Evolutionary conservation across 1,140 invertebrate genomes (phyloP).

Genomic region (Hyles vespertilio): DNA sequence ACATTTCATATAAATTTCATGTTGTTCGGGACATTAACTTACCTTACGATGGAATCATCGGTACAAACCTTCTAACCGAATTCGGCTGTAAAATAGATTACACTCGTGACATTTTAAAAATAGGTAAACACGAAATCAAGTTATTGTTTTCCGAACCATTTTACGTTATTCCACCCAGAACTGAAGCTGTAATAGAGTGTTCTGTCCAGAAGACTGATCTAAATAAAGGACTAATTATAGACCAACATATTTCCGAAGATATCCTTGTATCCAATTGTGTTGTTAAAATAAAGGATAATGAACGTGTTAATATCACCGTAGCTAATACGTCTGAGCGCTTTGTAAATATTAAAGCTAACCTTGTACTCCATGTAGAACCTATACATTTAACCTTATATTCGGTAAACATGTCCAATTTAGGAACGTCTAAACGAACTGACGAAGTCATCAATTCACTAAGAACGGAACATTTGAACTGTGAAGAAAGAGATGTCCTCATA

Average conservation of each 20-base stretch:
- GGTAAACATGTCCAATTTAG: background rate
- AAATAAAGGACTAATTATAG: too few species aligned
- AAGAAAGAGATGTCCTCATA: slow-evolving; percentile 1
- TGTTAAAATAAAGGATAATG: background rate
- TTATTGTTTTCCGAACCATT: background rate
- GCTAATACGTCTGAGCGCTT: background rate
- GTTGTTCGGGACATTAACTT: slow-evolving; percentile 11
- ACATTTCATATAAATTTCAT: slow-evolving; percentile 11
- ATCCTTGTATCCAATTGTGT: too few species aligned
- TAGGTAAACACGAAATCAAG: background rate
- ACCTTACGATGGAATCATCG: slow-evolving; percentile 17
- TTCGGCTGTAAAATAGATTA: slow-evolving; percentile 15
- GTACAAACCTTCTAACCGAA: slow-evolving; percentile 9
- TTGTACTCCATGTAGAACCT: background rate
- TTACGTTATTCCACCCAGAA: too few species aligned
- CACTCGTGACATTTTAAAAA: too few species aligned
- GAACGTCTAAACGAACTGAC: background rate
- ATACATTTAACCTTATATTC: too few species aligned
- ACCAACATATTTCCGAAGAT: too few species aligned
- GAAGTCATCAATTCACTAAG: slow-evolving; percentile 1
- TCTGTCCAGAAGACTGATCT: too few species aligned
- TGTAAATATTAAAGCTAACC: background rate
- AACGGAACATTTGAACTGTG: background rate
- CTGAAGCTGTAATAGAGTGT: too few species aligned
- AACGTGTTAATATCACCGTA: background rate